These are phyloP conservation scores for Thamnaconus septentrionalis DNA, from an alignment of 2,113 vertebrate species.

Conservation along the genomic window DNA sequence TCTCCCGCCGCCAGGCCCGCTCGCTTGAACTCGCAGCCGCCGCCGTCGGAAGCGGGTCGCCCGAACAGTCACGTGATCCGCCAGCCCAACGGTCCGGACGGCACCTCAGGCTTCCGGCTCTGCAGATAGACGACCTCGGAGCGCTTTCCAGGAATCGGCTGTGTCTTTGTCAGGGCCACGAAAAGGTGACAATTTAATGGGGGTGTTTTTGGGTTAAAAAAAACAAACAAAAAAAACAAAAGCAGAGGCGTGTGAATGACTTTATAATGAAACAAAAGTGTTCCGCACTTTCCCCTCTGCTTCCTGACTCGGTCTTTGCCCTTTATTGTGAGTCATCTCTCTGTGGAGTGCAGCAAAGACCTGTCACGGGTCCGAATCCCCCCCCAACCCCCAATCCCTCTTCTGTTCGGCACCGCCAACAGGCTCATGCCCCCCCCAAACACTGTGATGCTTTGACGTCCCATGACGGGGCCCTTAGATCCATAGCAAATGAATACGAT, in stretches of 20 bases:
- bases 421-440: constrained; percentile 73
- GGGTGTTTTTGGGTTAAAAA: constrained; percentile 46
- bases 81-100: constrained; percentile 91
- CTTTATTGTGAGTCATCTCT: constrained; percentile 50
- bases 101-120: constrained; percentile 91
- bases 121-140: constrained; percentile 85
- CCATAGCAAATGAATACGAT: constrained; percentile 49
- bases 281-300: constrained; percentile 54
- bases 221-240: constrained; percentile 25
- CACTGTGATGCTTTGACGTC: constrained; percentile 82
- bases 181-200: constrained; percentile 37
- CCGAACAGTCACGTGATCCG: constrained; percentile 87
- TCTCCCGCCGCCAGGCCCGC: constrained; percentile 72
- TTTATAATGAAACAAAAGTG: constrained; percentile 19
- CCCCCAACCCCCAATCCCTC: background rate
- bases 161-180: constrained; percentile 25
- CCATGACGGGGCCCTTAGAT: constrained; percentile 72
- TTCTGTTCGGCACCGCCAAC: constrained; percentile 59
- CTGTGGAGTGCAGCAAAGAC: constrained; percentile 45
- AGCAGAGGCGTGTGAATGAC: no score
- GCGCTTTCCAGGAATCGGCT: constrained; percentile 24
- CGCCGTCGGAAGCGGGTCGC: constrained; percentile 75
- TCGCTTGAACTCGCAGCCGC: constrained; percentile 76
- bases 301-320: constrained; percentile 54
- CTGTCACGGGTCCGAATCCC: constrained; percentile 50